Percentiles rank a stretch among this genome's conserved stretches.
Evolutionary conservation across 35 echinoderm and acorn worm species (phyloP).

Genomic region (Diadema setosum): DNA sequence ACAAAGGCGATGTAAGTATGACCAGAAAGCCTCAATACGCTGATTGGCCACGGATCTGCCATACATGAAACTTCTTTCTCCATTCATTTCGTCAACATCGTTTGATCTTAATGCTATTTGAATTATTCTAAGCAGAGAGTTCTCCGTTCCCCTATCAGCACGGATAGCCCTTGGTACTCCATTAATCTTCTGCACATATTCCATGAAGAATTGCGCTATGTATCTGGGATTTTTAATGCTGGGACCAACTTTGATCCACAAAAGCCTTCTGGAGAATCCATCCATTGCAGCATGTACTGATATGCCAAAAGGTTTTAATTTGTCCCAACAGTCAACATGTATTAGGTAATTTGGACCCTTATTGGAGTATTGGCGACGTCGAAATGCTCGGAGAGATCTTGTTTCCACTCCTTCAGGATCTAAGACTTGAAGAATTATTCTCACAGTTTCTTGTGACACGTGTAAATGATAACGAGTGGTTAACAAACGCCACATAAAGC

Average conservation of each 20-base stretch:
- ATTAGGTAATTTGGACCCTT: conserved; percentile 57
- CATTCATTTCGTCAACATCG: not conserved
- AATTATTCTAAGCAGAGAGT: not conserved
- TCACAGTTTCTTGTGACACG: no score
- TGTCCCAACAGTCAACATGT: conserved; percentile 51
- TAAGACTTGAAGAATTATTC: no score
- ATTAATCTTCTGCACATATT: not conserved
- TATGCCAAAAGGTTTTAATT: conserved; percentile 65
- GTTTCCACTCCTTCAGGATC: no score
- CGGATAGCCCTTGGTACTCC: conserved; percentile 32
- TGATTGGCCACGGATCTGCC: no score
- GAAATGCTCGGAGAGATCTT: not conserved
- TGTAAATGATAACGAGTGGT: not conserved
- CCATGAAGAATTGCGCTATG: conserved; percentile 3
- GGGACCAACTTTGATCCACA: no score
- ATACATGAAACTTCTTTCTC: conserved; percentile 10
- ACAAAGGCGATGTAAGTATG: no score
- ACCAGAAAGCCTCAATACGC: no score
- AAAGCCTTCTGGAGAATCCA: no score
- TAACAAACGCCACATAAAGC: conserved; percentile 33
- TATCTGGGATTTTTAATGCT: no score
- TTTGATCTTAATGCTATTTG: conserved; percentile 4
- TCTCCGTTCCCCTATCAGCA: conserved; percentile 56
- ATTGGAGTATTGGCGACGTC: not conserved
- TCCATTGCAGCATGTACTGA: no score